Evolutionary conservation across 1,140 invertebrate genomes (phyloP), one percentile per base, ranked within the genome.

Genomic region (Hycleus phaleratus): DNA sequence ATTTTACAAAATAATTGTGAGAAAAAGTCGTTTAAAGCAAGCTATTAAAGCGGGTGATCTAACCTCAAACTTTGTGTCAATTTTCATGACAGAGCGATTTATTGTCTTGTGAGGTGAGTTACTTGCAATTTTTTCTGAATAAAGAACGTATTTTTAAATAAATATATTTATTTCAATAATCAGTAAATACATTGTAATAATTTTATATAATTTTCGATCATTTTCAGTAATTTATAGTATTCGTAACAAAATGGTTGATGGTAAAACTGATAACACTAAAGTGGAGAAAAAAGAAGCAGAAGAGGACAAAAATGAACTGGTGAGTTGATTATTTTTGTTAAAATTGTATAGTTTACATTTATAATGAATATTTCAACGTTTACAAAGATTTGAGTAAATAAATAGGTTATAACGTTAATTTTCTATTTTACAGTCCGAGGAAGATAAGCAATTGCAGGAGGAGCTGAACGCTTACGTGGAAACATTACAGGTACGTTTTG

Each of bases 391-490:
- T 18, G 18, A 18, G 18, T 18, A 18, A 18, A 18, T 18, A 11
- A 43, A 40, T 26, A 4, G 48, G 7, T 7, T 48, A 11, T 18
- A 32, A 32, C 3, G 46, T 40, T 38, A 12, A 54, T 26, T 39
- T 12, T 18, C 40, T 47, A 52, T 32, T 46, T 56, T 56, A 42
- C 18, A 57, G 48, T 91, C 89, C 1, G 95, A 98, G 75, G 95
- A 98, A 79, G 95, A 98, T 73, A 94, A 93, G 74, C 84, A 90
- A 44, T 77, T 98, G 3, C 91, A 97, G 77, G 95, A 98, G 67
- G 95, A 98, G 70, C 77, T 99, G 24, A 92, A 91, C 68, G 81
- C 95, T 79, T 81, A 96, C 51, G 93, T 99, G 12, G 89, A 95
- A 68, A 85, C 91, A 68, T 76, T 97, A 4, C 76, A 77, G 74